Base-by-base conservation (phyloP, 2,888 invertebrate species). In the Amphipyra berbera region DNA sequence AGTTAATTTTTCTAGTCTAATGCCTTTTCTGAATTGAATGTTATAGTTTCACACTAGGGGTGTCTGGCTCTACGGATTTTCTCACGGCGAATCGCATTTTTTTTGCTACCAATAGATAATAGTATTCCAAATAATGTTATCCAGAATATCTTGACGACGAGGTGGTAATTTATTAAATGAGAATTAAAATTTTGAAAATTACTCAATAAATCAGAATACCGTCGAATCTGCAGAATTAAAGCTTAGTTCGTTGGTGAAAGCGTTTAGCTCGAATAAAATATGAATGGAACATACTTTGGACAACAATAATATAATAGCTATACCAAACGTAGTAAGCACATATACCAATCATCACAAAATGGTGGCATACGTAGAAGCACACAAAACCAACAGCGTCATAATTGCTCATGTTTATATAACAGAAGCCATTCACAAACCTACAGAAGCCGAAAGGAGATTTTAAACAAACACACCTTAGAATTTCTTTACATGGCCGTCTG, bases 371-470 rank as follows among this genome's bases (percentile, higher is more conserved):
- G 68, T 71, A 61, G 73, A 76, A 81, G 78, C 77, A 84, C 66
- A 85, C 78, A 78, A 75, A 78, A 75, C 79, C 78, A 81, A 85
- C 81, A 85, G 82, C 78, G 73, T 81, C 82, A 88, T 93, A 92
- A 93, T 93, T 91, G 88, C 85, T 87, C 73, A 81, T 92, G 88
- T 94, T 92, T 91, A 87, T 84, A 86, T 88, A 90, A 90, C 89
- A 92, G 91, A 86, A 91, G 87, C 90, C 88, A 92, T 91, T 93
- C 90, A 89, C 84, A 82, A 87, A 85, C 83, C 83, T 85, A 92
- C 93, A 90, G 93, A 89, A 93, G 93, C 93, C 91, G 92, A 92
- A 91, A 91, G 84, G 85, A 90, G 90, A 88, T 90, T 90, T 88
- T 88, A 88, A 90, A 90, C 89, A 93, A 93, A 93, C 87, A 93